Evolutionary conservation across 30 jellyfish, hydroid and myxozoan genomes (phyloP), one percentile per base, ranked within the genome.

Genomic region (Turritopsis rubra): DNA sequence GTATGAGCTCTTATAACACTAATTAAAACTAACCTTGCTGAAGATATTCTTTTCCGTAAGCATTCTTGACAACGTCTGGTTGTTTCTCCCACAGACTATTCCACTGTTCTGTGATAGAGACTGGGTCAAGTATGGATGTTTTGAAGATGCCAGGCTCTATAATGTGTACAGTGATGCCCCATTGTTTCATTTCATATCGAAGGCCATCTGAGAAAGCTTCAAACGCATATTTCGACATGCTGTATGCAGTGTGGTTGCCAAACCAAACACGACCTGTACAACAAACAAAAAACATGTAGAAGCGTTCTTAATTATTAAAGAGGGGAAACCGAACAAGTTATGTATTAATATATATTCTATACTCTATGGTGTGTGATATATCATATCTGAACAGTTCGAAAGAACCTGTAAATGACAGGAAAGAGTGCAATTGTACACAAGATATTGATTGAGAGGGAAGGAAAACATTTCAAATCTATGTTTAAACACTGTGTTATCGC

Each of bases 131-230:
- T 1, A 80, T 0, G 20, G 52, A 20, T 16, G 90, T 84, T 28
- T 75, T 73, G 66, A 73, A 84, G 65, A 52, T 21, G 7, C 89
- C 89, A 20, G 90, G 90, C 66, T 84, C 88, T 21, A 84, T 72
- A 5, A 24, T 22, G 75, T 84, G 90, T 18, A 84, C 88, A 9
- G 90, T 16, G 21, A 84, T 41, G 20, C 82, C 89, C 88, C 88
- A 84, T 41, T 23, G 28, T 20, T 73, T 52, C 52, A 84, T 21
- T 71, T 84, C 90, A 27, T 21, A n/a, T 24, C 90, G 82, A 18
- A 53, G 28, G 26, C 89, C 18, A 75, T 84, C 90, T 26, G 88
- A 22, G 29, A 72, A 84, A 9, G 88, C 85, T 21, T 54, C 88
- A 21, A 53, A 26, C 8, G 88, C 90, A 72, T 25, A 73, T 54